Percentiles rank a stretch among this genome's conserved stretches.
phyloP scores from a whole-genome alignment of 2,113 vertebrate genomes.

The Excalfactoria chinensis region DNA sequence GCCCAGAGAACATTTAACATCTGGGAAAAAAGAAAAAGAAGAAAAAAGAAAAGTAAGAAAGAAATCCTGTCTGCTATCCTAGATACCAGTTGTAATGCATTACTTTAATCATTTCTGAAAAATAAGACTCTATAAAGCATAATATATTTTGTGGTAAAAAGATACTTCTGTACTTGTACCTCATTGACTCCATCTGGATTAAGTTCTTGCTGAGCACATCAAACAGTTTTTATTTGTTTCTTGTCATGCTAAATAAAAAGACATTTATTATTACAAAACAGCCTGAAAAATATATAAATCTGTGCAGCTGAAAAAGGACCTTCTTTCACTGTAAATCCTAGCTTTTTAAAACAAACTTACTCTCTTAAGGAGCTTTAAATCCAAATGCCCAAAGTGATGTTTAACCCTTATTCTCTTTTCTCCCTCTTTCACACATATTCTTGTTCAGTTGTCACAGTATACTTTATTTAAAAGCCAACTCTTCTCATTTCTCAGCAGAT shows the following conservation, averaged over 20 bases:
- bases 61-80: not conserved
- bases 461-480: not conserved
- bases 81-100: not conserved
- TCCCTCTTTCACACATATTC: not conserved
- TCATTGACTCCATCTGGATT: conserved; percentile 30
- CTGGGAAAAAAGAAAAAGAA: not conserved
- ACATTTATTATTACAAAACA: conserved; percentile 31
- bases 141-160: conserved; percentile 26
- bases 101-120: conserved; percentile 30
- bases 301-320: not conserved
- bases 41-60: not conserved
- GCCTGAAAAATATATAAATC: not conserved
- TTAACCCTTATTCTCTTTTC: not conserved
- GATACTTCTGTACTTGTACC: conserved; percentile 6
- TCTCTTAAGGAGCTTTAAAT: not conserved
- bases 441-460: not conserved
- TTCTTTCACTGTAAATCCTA: not conserved
- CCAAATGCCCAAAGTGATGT: not conserved
- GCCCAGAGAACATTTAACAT: not conserved
- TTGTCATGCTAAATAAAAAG: conserved; percentile 6
- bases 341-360: not conserved
- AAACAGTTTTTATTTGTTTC: conserved; percentile 23
- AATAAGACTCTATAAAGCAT: not conserved
- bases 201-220: conserved; percentile 25
- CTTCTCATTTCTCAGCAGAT: not conserved